Base-by-base conservation (phyloP, 2,113 vertebrate species). In the Coturnix japonica region DNA sequence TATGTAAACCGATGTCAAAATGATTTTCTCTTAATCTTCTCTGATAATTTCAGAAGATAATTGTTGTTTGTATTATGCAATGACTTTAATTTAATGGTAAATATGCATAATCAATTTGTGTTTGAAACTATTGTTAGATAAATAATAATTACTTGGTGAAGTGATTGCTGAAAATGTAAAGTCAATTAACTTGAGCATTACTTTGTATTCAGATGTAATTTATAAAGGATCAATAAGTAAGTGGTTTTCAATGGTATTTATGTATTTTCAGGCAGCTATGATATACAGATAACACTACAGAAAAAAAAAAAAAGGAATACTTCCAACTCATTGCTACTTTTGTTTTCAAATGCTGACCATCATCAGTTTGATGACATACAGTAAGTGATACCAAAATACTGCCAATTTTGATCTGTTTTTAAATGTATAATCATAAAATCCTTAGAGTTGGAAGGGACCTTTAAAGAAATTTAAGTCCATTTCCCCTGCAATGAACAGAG, bases 151-250 rank as follows among this genome's bases (percentile, higher is more conserved):
- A 92, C 64, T 94, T 92, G 56, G 79, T 33, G 88, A 93, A 89
- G 69, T 83, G 43, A 39, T 95, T 78, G 75, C 51, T 92, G 86
- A 90, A 94, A 95, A 95, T 81, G 39, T 64, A 93, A 88, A 95
- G 89, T 80, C 89, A 96, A 96, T 95, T 97, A 96, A 90, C 85
- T 87, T 84, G 75, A 95, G 47, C 59, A n/a, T 83, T 81, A 77
- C 18, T 90, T 95, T 96, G 89, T 49, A 87, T 85, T 85, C 82
- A 87, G 47, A 56, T 94, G 57, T 90, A 95, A 96, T 94, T 92
- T 80, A 81, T 71, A 67, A 81, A 91, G 33, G 43, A 89, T 88
- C 25, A 31, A 4, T 73, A 66, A 87, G 54, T 70, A 66, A 87
- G 30, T 56, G 30, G 11, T 95, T 94, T 92, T 85, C 89, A 88